Conservation (phyloP, 2,113 vertebrate genomes). For the Silurus asotus region DNA sequence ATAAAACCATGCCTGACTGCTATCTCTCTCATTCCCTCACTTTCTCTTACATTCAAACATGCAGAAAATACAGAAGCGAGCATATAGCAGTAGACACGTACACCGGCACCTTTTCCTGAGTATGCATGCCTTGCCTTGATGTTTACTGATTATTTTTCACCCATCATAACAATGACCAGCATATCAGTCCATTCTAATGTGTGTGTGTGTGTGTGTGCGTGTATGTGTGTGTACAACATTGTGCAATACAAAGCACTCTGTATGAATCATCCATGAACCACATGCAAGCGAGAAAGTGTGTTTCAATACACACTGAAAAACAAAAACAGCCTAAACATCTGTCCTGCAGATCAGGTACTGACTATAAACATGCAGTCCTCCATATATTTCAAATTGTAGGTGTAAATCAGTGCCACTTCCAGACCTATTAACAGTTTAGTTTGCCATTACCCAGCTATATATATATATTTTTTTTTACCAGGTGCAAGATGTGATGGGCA, state of each 20-base stretch:
- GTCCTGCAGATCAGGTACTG: constrained; percentile 13
- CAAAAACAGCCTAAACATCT: constrained; percentile 24
- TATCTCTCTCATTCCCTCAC: neutral
- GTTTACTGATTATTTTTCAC: neutral
- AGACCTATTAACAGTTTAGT: constrained; percentile 25
- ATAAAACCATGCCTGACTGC: neutral
- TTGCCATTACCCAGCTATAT: constrained; percentile 13
- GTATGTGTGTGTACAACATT: neutral
- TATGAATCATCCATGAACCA: neutral
- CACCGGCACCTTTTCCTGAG: neutral
- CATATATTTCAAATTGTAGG: neutral
- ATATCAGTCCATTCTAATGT: neutral
- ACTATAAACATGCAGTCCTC: neutral
- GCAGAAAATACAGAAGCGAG: neutral
- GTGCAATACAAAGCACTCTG: neutral
- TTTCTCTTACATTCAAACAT: neutral
- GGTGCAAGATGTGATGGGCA: neutral
- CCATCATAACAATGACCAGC: neutral
- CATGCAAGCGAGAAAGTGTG: neutral
- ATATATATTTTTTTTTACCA: neutral
- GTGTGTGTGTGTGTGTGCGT: too few species aligned
- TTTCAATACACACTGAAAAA: neutral
- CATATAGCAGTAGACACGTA: neutral
- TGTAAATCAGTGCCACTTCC: constrained; percentile 12
- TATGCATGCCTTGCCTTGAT: neutral